phyloP scores from a whole-genome alignment of 2,797 vertebrate genomes.

The Xerus rutilus region DNA sequence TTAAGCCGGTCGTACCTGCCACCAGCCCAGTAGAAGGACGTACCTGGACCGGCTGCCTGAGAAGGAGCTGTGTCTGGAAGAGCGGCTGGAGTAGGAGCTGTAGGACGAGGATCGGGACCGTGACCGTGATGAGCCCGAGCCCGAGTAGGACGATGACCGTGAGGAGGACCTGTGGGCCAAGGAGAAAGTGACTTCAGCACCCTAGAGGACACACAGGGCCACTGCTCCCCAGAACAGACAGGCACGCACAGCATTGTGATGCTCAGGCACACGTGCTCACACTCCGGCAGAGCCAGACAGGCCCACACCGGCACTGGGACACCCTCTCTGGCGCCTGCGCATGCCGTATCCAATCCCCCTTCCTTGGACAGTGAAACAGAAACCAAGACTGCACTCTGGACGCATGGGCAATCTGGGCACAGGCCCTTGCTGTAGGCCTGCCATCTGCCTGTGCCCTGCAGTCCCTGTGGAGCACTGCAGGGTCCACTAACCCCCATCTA shows the following conservation, averaged over 20 bases:
- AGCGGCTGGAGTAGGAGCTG: slow-evolving; percentile 97
- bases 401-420: not conserved
- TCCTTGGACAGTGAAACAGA: not conserved
- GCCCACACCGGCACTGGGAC: too few relatives aligned
- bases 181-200: slow-evolving; percentile 28
- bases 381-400: too few relatives aligned
- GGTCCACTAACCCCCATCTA: too few relatives aligned
- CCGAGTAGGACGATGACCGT: slow-evolving; percentile 96
- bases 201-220: rapidly evolving
- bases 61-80: slow-evolving; percentile 97
- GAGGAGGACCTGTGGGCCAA: slow-evolving; percentile 96
- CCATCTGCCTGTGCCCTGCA: not conserved
- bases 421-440: not conserved
- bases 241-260: rapidly evolving
- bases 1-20: not conserved
- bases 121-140: slow-evolving; percentile 95
- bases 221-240: not conserved
- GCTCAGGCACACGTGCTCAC: too few relatives aligned
- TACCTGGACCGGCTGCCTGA: slow-evolving; percentile 97
- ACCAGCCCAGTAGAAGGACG: rapidly evolving
- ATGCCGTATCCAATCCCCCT: rapidly evolving
- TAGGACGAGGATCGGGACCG: slow-evolving; percentile 95
- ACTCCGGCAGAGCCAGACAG: rapidly evolving
- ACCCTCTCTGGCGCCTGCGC: rapidly evolving
- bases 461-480: not conserved